phyloP scores from a whole-genome alignment of 2,888 invertebrate species.

The Ptychoptera contaminata region DNA sequence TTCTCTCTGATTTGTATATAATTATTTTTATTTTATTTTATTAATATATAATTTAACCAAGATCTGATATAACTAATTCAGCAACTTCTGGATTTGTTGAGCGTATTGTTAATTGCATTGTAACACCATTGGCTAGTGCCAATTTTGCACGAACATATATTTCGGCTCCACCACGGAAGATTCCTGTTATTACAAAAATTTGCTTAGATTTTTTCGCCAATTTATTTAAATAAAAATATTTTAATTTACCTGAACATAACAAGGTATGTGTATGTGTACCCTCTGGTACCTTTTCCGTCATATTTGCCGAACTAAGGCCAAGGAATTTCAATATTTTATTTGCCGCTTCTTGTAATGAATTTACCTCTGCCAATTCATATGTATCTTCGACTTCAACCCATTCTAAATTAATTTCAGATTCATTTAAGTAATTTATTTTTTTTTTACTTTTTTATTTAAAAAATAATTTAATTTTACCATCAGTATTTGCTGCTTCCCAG shows the following conservation, averaged over 20 bases:
- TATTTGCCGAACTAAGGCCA: constrained; percentile 71
- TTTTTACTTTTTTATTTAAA: neutral
- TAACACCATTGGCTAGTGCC: constrained; percentile 60
- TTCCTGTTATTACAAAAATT: constrained; percentile 35
- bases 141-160: constrained; percentile 76
- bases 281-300: constrained; percentile 67
- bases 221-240: neutral
- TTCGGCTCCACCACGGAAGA: constrained; percentile 82
- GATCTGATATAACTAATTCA: constrained; percentile 70
- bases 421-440: neutral
- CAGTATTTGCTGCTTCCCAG: constrained; percentile 59
- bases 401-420: constrained; percentile 19
- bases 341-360: constrained; percentile 66
- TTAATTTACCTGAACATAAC: constrained; percentile 49
- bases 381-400: constrained; percentile 76
- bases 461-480: constrained; percentile 20
- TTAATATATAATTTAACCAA: constrained; percentile 44
- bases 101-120: constrained; percentile 84
- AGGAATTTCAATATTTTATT: constrained; percentile 68
- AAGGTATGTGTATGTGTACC: constrained; percentile 71
- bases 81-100: constrained; percentile 74
- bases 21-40: too few relatives aligned
- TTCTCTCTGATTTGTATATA: neutral
- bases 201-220: neutral
- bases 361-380: constrained; percentile 69